Evolutionary conservation across 2,797 vertebrate species (phyloP), one percentile per base, ranked within the genome.

Genomic region (Bryconaethiops microstoma): DNA sequence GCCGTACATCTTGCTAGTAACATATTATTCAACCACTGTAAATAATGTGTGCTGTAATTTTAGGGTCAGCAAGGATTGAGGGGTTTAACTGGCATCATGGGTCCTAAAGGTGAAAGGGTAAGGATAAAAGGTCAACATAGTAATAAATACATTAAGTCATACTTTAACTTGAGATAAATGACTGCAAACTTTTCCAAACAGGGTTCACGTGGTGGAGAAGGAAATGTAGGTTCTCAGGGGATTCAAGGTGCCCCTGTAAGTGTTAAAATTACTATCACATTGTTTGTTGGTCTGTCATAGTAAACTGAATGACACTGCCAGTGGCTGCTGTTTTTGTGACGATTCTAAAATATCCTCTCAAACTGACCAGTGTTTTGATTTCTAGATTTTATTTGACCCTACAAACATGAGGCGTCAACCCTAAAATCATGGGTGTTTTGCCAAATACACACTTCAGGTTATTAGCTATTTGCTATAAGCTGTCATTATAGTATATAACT

Each of bases 51-150:
- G 89, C 86, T 91, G 84, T 88, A 72, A 89, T 89, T 92, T 81
- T 88, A 99, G 97, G 97, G 97, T 65, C 76, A 93, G 79, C 91
- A 94, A 83, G 97, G 97, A 82, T 10, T 91, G 73, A 95, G 95
- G 94, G 97, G 97, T 79, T 94, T 96, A 86, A 93, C 90, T 2
- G 97, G 97, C 76, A 92, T 97, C 84, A 62, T 88, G 82, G 97
- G 97, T 75, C 80, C 92, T 71, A 96, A 97, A 94, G 97, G 97
- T 1, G 96, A 96, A 86, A 94, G 95, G 91, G 97, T 99, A 89
- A 96, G 96, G 63, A 3, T 78, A 45, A 39, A 80, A 40, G 7
- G 7, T 21, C 14, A 39, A 57, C 52, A 75, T 42, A 48, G 52
- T 68, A 7, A 57, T 10, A 4, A n/a, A 67, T 16, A 65, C 23